Conservation (phyloP, 64 coral and sea anemone genomes). For the Pocillopora verrucosa region DNA sequence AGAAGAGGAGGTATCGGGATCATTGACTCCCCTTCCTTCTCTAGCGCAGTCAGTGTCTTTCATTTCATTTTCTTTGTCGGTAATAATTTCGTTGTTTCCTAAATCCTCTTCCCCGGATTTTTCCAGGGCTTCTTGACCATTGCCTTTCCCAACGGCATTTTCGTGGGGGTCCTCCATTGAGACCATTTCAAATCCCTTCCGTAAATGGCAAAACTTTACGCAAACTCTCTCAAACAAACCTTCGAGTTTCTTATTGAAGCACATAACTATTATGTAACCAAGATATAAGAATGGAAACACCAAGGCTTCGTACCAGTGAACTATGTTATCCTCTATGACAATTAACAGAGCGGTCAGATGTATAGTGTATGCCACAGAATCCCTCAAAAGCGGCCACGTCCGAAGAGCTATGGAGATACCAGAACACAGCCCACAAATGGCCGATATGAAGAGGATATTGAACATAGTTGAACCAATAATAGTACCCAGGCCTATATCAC, state of each 20-base stretch:
- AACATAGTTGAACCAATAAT: constrained; percentile 99
- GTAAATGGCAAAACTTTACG: constrained; percentile 46
- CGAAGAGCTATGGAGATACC: constrained; percentile 74
- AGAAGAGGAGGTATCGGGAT: constrained; percentile 14
- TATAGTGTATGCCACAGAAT: constrained; percentile 79
- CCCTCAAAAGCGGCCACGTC: constrained; percentile 81
- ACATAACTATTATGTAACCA: constrained; percentile 88
- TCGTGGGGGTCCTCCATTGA: constrained; percentile 73
- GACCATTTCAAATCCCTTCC: constrained; percentile 78
- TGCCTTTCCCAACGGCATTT: neutral
- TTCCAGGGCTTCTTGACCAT: neutral
- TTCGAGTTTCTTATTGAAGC: constrained; percentile 74
- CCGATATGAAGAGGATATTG: constrained; percentile 97
- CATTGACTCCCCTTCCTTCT: neutral
- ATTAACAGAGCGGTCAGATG: constrained; percentile 73
- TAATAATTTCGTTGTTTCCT: neutral
- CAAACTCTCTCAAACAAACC: constrained; percentile 62
- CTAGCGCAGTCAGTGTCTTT: neutral
- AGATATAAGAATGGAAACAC: constrained; percentile 80
- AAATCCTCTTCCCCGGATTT: neutral
- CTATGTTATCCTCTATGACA: constrained; percentile 78
- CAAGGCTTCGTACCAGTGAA: constrained; percentile 91
- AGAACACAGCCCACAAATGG: constrained; percentile 80
- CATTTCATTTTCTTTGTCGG: neutral
- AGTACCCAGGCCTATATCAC: constrained; percentile 97